Conservation (phyloP, 1,140 invertebrate species). For the Chrysomallon squamiferum region DNA sequence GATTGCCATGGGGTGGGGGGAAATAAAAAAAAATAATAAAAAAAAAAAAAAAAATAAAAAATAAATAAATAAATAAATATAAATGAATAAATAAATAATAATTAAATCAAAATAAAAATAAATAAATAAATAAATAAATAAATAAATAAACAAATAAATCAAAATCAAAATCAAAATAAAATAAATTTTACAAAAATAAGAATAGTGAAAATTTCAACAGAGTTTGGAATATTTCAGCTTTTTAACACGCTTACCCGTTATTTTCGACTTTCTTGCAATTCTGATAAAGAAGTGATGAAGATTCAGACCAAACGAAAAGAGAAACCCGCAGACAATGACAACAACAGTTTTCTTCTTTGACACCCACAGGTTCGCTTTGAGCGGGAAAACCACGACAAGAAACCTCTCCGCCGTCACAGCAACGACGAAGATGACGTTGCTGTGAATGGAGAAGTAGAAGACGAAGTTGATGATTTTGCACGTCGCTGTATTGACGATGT, state of each 20-base stretch:
- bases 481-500: not conserved
- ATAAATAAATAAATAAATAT: too few relatives aligned
- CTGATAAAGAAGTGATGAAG: conserved; percentile 13
- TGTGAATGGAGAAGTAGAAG: conserved; percentile 34
- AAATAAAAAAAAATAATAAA: too few relatives aligned
- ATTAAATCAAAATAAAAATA: too few relatives aligned
- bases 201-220: too few relatives aligned
- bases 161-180: not conserved
- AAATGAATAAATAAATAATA: too few relatives aligned
- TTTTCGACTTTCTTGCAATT: not conserved
- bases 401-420: conserved; percentile 50
- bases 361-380: conserved; percentile 25
- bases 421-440: conserved; percentile 43
- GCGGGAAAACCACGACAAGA: conserved; percentile 38
- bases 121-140: too few relatives aligned
- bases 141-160: too few relatives aligned
- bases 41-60: too few relatives aligned
- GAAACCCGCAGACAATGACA: conserved; percentile 12
- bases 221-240: not conserved
- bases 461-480: conserved; percentile 30
- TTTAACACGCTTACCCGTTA: not conserved
- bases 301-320: conserved; percentile 19
- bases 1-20: too few relatives aligned
- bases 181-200: not conserved
- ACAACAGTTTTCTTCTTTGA: conserved; percentile 17